Percentiles rank a stretch among this genome's conserved stretches.
phyloP scores from a whole-genome alignment of 2,888 invertebrate genomes.

The Bibio marci region DNA sequence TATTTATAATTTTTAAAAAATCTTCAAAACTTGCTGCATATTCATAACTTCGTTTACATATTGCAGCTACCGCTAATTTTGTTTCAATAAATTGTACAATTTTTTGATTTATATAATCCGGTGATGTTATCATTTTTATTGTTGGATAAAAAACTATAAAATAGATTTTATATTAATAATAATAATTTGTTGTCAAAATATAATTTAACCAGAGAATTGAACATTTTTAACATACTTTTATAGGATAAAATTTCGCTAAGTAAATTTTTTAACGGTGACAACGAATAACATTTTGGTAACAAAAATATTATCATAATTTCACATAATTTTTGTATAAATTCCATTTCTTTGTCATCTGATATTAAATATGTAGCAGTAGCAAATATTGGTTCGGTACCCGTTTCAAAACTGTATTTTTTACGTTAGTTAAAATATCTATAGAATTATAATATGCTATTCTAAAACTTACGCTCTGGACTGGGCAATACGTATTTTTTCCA shows the following conservation, averaged over 20 bases:
- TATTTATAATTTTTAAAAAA: constrained; percentile 68
- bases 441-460: constrained; percentile 2
- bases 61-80: constrained; percentile 57
- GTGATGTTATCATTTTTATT: constrained; percentile 70
- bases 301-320: constrained; percentile 68
- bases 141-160: constrained; percentile 47
- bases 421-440: no score
- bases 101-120: constrained; percentile 81
- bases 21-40: constrained; percentile 83
- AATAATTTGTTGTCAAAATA: no score
- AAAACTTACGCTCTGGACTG: constrained; percentile 53
- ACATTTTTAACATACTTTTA: constrained; percentile 42
- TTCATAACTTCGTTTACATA: constrained; percentile 67
- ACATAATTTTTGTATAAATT: constrained; percentile 64
- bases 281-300: constrained; percentile 63
- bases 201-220: not conserved
- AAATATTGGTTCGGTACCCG: constrained; percentile 48
- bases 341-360: constrained; percentile 55
- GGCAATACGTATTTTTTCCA: constrained; percentile 66
- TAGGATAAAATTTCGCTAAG: constrained; percentile 69
- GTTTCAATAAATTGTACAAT: constrained; percentile 68
- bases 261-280: constrained; percentile 60
- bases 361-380: constrained; percentile 56
- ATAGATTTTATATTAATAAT: no score
- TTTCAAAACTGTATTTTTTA: constrained; percentile 42